Evolutionary conservation across 2,888 invertebrate genomes (phyloP).

Genomic region (Notodonta dromedarius): DNA sequence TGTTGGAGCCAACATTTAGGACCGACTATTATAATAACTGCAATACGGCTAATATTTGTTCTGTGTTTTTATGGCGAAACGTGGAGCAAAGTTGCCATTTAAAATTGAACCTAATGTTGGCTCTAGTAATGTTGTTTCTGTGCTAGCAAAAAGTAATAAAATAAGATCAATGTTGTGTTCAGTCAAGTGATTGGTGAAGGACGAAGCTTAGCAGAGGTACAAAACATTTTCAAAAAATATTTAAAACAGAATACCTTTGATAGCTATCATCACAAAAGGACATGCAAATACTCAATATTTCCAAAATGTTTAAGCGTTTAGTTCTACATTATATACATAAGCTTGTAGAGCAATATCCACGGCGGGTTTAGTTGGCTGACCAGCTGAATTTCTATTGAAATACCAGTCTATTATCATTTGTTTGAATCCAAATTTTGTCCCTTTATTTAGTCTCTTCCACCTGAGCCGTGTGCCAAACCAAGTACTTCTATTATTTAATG

Average conservation of each 20-base stretch:
- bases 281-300: too few relatives aligned
- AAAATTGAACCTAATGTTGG: conserved; percentile 7
- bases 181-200: conserved; percentile 27
- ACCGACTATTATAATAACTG: background rate
- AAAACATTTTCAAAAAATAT: background rate
- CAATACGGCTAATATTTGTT: background rate
- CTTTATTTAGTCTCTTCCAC: background rate
- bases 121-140: conserved; percentile 9
- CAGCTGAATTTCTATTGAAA: too few relatives aligned
- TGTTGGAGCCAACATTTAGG: conserved; percentile 4
- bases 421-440: conserved; percentile 26
- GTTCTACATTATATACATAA: too few relatives aligned
- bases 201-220: background rate
- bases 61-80: background rate
- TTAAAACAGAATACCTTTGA: background rate
- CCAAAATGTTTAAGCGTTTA: too few relatives aligned
- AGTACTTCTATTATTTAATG: background rate
- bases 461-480: conserved; percentile 10
- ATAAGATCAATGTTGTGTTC: conserved; percentile 29
- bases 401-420: conserved; percentile 15
- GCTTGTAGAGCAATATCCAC: too few relatives aligned
- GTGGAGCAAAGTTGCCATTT: background rate
- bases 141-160: conserved; percentile 12
- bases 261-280: background rate
- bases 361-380: too few relatives aligned